A percentile compares a stretch with the other conserved stretches of the same genome.
These are phyloP conservation scores for Stegophylla sp. DNA, from an alignment of 2,888 invertebrate genomes.

Conservation along the genomic window DNA sequence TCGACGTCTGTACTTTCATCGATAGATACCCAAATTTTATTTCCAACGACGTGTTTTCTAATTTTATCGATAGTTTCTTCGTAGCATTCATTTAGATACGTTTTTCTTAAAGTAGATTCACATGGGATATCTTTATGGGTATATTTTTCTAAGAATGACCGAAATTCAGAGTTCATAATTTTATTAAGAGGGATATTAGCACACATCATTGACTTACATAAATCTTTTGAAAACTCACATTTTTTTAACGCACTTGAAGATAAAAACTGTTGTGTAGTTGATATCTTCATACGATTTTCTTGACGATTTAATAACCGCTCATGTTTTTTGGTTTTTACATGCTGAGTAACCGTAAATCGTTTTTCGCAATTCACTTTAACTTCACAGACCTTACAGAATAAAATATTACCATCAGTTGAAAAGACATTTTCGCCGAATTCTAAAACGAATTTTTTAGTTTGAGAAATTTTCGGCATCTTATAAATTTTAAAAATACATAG, in stretches of 20 bases:
- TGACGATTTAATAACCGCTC: background rate
- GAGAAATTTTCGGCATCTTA: background rate
- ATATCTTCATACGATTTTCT: background rate
- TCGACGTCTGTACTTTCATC: background rate
- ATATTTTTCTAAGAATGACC: conserved; percentile 16
- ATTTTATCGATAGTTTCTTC: background rate
- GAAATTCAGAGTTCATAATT: conserved; percentile 11
- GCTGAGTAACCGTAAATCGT: conserved; percentile 16
- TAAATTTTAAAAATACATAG: background rate
- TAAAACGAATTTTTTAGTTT: background rate
- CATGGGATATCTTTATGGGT: conserved; percentile 5
- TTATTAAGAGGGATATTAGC: conserved; percentile 25
- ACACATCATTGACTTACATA: conserved; percentile 20
- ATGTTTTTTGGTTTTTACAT: conserved; percentile 16
- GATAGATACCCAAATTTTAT: conserved; percentile 1
- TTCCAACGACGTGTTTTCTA: background rate
- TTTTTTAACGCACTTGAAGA: too few relatives aligned
- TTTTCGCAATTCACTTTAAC: too few relatives aligned
- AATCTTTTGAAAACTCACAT: background rate
- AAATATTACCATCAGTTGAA: background rate
- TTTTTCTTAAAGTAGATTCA: background rate
- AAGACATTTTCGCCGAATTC: background rate
- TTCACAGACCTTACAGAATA: background rate
- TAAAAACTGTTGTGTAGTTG: conserved; percentile 9
- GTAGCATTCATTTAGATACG: conserved; percentile 1